phyloP scores from a whole-genome alignment of 2,888 invertebrate genomes.

The Xiphydria camelus region DNA sequence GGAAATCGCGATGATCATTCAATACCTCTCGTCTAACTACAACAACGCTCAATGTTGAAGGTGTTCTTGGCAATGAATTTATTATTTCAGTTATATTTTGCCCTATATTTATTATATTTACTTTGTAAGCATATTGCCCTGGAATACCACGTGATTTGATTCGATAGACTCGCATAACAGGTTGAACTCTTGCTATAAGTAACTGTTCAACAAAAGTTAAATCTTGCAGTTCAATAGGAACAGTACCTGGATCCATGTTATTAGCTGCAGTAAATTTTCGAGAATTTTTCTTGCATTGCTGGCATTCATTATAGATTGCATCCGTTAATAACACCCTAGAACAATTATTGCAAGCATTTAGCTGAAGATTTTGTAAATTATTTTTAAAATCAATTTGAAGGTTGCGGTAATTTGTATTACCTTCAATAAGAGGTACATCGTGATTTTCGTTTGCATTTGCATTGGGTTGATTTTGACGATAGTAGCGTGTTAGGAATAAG shows the following conservation, averaged over 20 bases:
- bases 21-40: neutral
- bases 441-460: neutral
- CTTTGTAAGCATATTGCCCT: conserved; percentile 7
- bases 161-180: conserved; percentile 7
- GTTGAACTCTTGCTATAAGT: conserved; percentile 5
- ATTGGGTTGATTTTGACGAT: conserved; percentile 7
- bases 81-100: conserved; percentile 3
- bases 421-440: neutral
- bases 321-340: too few species aligned
- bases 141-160: conserved; percentile 2
- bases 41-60: neutral
- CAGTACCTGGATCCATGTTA: conserved; percentile 10
- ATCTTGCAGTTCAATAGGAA: conserved; percentile 7
- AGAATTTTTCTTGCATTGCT: conserved; percentile 10
- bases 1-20: neutral
- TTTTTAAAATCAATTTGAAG: conserved; percentile 8
- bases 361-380: conserved; percentile 6
- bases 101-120: conserved; percentile 2
- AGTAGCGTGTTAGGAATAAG: too few species aligned
- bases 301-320: conserved; percentile 8
- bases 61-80: neutral
- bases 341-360: too few species aligned
- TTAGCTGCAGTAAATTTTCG: conserved; percentile 11
- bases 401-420: too few species aligned
- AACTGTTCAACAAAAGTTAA: conserved; percentile 6